phyloP scores from a whole-genome alignment of 2,888 invertebrate species.

The Nebria salina region DNA sequence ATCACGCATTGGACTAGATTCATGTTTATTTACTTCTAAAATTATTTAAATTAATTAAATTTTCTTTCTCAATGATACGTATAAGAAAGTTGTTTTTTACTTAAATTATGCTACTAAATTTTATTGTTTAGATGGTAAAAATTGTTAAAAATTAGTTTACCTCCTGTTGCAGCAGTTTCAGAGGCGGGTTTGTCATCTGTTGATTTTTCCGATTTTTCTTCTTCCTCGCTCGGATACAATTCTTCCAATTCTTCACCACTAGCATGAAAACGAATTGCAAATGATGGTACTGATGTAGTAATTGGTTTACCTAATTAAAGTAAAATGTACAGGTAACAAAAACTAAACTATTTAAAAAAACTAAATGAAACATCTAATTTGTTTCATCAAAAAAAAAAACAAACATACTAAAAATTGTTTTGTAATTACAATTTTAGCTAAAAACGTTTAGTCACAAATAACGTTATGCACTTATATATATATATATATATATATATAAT shows the following conservation, averaged over 20 bases:
- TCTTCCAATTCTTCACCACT: constrained; percentile 80
- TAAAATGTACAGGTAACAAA: constrained; percentile 21
- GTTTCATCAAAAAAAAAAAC: neutral
- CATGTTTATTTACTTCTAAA: constrained; percentile 53
- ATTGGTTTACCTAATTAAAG: constrained; percentile 59
- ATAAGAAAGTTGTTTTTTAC: too few species aligned
- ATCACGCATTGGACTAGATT: constrained; percentile 67
- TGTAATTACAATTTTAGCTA: neutral
- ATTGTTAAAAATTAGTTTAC: neutral
- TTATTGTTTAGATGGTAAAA: too few species aligned
- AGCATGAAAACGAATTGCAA: constrained; percentile 78
- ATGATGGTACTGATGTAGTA: constrained; percentile 62
- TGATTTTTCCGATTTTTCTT: constrained; percentile 54
- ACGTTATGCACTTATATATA: too few species aligned
- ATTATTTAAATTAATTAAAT: neutral
- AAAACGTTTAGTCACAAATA: neutral
- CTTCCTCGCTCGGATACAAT: constrained; percentile 71
- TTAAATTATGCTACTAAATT: too few species aligned
- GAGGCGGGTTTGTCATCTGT: constrained; percentile 26
- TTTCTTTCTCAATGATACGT: too few species aligned
- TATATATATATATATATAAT: too few species aligned
- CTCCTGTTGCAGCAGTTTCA: constrained; percentile 59
- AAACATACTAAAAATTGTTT: neutral
- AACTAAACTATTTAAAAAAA: constrained; percentile 13
- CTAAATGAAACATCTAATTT: constrained; percentile 8